A percentile compares a stretch with the other conserved stretches of the same genome.
Evolutionary conservation across 2,113 vertebrate species (phyloP).

Genomic region (Pontoporia blainvillei): DNA sequence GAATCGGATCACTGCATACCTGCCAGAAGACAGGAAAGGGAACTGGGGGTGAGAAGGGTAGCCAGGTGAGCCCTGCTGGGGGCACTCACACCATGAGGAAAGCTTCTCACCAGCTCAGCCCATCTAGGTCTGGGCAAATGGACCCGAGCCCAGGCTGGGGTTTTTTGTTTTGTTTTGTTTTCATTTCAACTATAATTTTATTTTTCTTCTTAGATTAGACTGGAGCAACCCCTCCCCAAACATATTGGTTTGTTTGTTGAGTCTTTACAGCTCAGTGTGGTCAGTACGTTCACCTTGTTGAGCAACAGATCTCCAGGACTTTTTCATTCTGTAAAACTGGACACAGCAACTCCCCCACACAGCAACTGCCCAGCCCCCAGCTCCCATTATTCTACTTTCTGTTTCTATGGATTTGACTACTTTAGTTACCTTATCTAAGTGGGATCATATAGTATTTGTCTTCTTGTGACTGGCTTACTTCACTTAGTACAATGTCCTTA

Average conservation of each 20-base stretch:
- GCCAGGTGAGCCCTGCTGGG: not conserved
- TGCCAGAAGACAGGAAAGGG: slow-evolving; percentile 60
- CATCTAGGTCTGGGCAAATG: not conserved
- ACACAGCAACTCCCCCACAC: not conserved
- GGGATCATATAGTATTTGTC: not conserved
- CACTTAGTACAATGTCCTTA: not conserved
- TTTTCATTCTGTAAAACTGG: not conserved
- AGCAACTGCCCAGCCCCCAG: not conserved
- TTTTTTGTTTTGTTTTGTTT: not conserved
- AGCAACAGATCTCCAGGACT: not conserved
- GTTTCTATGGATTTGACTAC: not conserved
- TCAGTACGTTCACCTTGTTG: too few relatives aligned
- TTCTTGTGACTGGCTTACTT: not conserved
- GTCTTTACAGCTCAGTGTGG: not conserved
- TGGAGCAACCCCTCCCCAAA: not conserved
- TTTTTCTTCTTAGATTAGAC: not conserved
- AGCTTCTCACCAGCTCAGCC: not conserved
- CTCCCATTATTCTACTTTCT: not conserved
- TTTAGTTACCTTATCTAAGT: not conserved
- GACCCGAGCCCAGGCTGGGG: not conserved
- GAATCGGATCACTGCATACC: slow-evolving; percentile 95
- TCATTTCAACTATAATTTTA: not conserved
- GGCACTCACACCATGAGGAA: accelerated
- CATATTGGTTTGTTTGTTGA: not conserved
- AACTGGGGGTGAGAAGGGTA: not conserved